These are phyloP conservation scores for Calameuta filiformis DNA, from an alignment of 2,888 invertebrate genomes.

Conservation along the genomic window DNA sequence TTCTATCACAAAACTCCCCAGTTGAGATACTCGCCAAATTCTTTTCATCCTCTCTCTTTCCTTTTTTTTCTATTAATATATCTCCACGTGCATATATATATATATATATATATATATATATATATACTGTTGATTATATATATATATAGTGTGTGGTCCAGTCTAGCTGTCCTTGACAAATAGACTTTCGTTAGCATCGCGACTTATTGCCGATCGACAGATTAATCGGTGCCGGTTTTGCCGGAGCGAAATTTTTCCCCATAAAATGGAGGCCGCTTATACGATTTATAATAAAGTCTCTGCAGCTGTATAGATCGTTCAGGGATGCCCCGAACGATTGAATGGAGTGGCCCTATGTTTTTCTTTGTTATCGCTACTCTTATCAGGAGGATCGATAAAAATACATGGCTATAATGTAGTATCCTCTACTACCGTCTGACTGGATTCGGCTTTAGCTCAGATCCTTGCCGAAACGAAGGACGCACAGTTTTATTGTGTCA, in stretches of 20 bases:
- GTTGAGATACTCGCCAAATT: background rate
- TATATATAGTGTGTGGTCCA: background rate
- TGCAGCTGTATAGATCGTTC: background rate
- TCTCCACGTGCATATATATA: background rate
- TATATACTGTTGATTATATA: background rate
- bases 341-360: background rate
- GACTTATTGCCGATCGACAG: background rate
- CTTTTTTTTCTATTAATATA: background rate
- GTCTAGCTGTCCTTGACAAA: background rate
- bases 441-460: background rate
- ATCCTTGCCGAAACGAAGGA: slow-evolving; percentile 6
- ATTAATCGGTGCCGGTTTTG: slow-evolving; percentile 4
- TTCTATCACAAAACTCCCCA: background rate
- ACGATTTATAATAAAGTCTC: slow-evolving; percentile 36
- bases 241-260: background rate
- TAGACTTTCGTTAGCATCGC: background rate
- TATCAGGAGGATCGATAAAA: slow-evolving; percentile 46
- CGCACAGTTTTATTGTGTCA: slow-evolving; percentile 61
- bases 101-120: too few species aligned
- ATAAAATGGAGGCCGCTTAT: slow-evolving; percentile 10
- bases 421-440: background rate
- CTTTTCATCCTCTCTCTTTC: background rate
- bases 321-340: background rate
- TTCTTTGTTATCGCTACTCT: background rate
- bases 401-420: slow-evolving; percentile 24